Evolutionary conservation across 2,888 invertebrate genomes (phyloP).

Genomic region (Cyaniris semiargus): DNA sequence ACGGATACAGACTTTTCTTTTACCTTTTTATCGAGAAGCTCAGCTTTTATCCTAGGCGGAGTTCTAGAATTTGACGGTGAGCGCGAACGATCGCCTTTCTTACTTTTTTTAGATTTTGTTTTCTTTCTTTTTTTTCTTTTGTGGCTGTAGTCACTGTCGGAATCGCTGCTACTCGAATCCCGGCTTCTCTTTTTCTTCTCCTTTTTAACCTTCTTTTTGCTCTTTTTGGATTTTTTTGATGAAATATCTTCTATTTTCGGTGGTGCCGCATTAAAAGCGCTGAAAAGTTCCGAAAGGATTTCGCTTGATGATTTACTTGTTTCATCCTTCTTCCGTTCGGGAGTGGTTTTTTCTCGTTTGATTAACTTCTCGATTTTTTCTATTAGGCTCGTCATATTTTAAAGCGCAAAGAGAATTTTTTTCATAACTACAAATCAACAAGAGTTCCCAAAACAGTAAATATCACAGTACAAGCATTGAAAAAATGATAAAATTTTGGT

Average conservation of each 20-base stretch:
- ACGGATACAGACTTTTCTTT: conserved; percentile 38
- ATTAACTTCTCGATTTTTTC: conserved; percentile 71
- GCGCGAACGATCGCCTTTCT: conserved; percentile 51
- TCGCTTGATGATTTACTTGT: conserved; percentile 86
- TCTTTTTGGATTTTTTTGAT: conserved; percentile 74
- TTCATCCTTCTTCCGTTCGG: conserved; percentile 68
- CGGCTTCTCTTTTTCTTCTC: conserved; percentile 76
- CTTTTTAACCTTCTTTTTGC: conserved; percentile 83
- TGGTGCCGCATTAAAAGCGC: conserved; percentile 87
- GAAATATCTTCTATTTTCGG: conserved; percentile 75
- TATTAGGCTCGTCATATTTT: conserved; percentile 64
- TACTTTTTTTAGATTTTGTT: conserved; percentile 62
- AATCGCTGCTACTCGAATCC: conserved; percentile 66
- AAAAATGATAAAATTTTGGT: not conserved
- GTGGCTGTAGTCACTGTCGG: conserved; percentile 72
- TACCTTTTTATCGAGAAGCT: conserved; percentile 41
- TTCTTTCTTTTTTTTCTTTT: conserved; percentile 82
- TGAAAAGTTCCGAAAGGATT: conserved; percentile 90
- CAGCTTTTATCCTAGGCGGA: conserved; percentile 47
- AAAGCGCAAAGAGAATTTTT: not conserved
- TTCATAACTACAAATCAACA: not conserved
- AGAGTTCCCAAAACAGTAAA: conserved; percentile 14
- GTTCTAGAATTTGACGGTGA: conserved; percentile 55
- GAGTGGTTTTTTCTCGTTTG: conserved; percentile 71
- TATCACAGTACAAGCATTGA: not conserved